Evolutionary conservation across 2,113 vertebrate genomes (phyloP), one percentile per base, ranked within the genome.

Genomic region (Hirundichthys speculiger): DNA sequence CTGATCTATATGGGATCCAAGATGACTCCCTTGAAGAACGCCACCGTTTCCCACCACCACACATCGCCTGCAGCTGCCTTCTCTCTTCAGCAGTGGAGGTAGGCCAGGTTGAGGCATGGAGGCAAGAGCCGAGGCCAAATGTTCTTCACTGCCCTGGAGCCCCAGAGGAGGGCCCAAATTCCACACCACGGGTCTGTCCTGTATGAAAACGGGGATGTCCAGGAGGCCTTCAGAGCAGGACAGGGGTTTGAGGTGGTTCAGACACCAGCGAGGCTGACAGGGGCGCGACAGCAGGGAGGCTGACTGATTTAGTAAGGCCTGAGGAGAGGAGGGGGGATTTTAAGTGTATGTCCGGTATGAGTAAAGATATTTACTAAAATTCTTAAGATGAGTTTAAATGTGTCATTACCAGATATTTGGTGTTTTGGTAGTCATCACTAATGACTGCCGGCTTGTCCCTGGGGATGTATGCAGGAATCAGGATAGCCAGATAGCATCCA

Each of bases 11-110:
- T 92, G 91, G n/a, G 88, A 64, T 50, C 93, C 93, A 50, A 94
- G 91, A 46, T 85, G 82, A 75, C 90, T 94, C 15, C 89, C 91
- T 0, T 84, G 79, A 70, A 94, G 91, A 54, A 92, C 55, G 16
- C 93, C 92, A 25, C 93, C 93, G 1, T 63, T 94, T 18, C 92
- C 93, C 54, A 94, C 89, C 66, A 94, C 93, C 65, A 93, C 70
- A 24, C 93, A 94, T 49, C 86, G 84, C 59, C 43, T 90, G 83
- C 93, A 94, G 27, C 67, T 46, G 10, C 67, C 73, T 5, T 64
- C 56, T 38, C 53, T 51, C 24, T 10, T 62, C 50, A 91, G 19
- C 0, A 49, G 64, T 8, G 73, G 25, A 5, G 93, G 89, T 19
- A 85, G 63, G 7, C 85, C 85, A 1, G 73, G 73, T 49, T 88